A percentile compares a stretch with the other conserved stretches of the same genome.
Conservation (phyloP, 2,888 invertebrate genomes). For the Tridacna gigas region DNA sequence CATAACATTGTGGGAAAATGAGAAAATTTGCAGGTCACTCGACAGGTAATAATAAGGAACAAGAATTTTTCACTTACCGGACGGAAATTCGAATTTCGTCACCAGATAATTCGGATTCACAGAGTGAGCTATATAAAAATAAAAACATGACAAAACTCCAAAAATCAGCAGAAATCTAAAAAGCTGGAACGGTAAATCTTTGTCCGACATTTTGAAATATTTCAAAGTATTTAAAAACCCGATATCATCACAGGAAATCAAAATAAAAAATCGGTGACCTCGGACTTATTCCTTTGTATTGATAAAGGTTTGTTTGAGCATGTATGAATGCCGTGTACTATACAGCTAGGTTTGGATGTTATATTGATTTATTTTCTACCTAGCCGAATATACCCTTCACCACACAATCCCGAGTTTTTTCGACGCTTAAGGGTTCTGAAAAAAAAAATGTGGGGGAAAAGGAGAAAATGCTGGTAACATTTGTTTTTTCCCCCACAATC, state of each 20-base stretch:
- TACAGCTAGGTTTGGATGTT: too few species aligned
- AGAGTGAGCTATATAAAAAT: neutral
- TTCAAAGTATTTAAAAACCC: neutral
- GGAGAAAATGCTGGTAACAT: neutral
- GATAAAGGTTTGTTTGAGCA: neutral
- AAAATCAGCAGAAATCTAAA: conserved; percentile 11
- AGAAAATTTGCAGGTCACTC: too few species aligned
- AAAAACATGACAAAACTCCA: conserved; percentile 14
- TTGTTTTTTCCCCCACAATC: neutral
- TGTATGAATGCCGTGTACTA: neutral
- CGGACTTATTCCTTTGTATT: neutral
- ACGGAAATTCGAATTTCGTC: conserved; percentile 32
- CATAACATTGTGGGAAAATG: too few species aligned
- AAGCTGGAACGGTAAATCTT: neutral
- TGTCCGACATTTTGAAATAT: conserved; percentile 28
- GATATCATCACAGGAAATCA: neutral
- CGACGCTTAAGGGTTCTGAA: too few species aligned
- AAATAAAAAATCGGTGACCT: neutral
- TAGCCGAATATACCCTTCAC: too few species aligned
- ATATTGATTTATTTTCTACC: too few species aligned
- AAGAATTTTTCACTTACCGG: conserved; percentile 26
- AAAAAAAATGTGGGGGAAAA: neutral
- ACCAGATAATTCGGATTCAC: neutral
- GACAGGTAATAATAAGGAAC: too few species aligned
- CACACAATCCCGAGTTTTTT: too few species aligned